Conservation (phyloP, 2,797 vertebrate species). For the Apodemus agrarius region DNA sequence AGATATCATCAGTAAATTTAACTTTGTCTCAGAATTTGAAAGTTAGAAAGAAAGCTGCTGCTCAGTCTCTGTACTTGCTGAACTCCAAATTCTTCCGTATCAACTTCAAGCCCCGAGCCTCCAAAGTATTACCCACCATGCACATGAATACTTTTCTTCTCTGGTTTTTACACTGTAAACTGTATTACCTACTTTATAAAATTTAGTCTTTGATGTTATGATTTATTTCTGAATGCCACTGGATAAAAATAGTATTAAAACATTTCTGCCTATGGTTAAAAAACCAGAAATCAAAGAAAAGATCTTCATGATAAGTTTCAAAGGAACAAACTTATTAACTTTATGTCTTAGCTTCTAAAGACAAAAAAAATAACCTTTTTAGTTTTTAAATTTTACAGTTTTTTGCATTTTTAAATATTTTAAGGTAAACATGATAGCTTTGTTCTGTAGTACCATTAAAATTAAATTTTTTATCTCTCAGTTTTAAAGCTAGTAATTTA, state of each 20-base stretch:
- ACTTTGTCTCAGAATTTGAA: conserved; percentile 42
- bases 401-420: conserved; percentile 53
- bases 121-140: not conserved
- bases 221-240: conserved; percentile 29
- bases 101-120: conserved; percentile 33
- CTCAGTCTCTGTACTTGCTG: not conserved
- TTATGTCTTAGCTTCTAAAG: conserved; percentile 54
- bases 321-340: conserved; percentile 44
- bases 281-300: conserved; percentile 40
- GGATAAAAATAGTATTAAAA: conserved; percentile 26
- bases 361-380: not conserved
- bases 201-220: not conserved
- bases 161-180: not conserved
- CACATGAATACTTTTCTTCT: not conserved
- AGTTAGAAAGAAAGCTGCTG: conserved; percentile 61
- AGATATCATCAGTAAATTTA: conserved; percentile 65
- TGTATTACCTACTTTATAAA: conserved; percentile 31
- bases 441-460: conserved; percentile 29
- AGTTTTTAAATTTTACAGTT: conserved; percentile 9
- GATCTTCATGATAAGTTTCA: conserved; percentile 38
- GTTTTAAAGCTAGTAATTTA: conserved; percentile 53
- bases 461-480: conserved; percentile 35
- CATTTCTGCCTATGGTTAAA: not conserved
- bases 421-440: conserved; percentile 48
- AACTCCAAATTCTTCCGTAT: conserved; percentile 57